These are phyloP conservation scores for Setipinna tenuifilis DNA, from an alignment of 2,797 vertebrate genomes.

Conservation along the genomic window DNA sequence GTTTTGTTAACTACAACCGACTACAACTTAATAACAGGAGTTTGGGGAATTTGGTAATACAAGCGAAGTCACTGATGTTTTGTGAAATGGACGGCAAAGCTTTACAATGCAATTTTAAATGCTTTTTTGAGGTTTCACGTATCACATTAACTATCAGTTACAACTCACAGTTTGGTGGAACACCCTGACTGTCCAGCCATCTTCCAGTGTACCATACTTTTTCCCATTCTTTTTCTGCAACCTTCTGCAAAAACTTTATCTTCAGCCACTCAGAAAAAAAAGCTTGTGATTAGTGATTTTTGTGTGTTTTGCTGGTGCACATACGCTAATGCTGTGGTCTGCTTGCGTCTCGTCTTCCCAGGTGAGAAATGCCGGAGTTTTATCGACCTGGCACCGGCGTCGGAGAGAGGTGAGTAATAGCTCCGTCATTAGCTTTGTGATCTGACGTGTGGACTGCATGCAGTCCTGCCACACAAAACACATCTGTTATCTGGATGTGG, in stretches of 20 bases:
- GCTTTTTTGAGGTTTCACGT: no score
- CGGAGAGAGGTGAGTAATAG: constrained; percentile 91
- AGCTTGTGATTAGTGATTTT: constrained; percentile 5
- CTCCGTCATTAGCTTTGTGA: constrained; percentile 59
- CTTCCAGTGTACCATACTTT: not conserved
- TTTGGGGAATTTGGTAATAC: not conserved
- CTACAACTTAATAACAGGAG: not conserved
- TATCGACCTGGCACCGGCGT: constrained; percentile 96
- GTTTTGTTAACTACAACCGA: no score
- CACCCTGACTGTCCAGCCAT: not conserved
- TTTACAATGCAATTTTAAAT: not conserved
- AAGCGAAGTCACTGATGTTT: not conserved
- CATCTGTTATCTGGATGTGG: constrained; percentile 34
- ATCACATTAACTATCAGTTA: no score
- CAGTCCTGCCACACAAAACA: constrained; percentile 29
- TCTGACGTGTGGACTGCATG: constrained; percentile 40
- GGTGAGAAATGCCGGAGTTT: constrained; percentile 98
- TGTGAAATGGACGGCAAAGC: not conserved
- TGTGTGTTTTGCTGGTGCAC: constrained; percentile 26
- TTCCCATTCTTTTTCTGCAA: not conserved
- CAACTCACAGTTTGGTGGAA: no score
- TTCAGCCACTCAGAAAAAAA: not conserved
- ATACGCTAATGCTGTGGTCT: constrained; percentile 39
- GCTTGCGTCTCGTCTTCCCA: constrained; percentile 67
- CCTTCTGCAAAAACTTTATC: not conserved